Base-by-base conservation (phyloP, 1,140 invertebrate genomes). In the Drosophila punjabiensis region DNA sequence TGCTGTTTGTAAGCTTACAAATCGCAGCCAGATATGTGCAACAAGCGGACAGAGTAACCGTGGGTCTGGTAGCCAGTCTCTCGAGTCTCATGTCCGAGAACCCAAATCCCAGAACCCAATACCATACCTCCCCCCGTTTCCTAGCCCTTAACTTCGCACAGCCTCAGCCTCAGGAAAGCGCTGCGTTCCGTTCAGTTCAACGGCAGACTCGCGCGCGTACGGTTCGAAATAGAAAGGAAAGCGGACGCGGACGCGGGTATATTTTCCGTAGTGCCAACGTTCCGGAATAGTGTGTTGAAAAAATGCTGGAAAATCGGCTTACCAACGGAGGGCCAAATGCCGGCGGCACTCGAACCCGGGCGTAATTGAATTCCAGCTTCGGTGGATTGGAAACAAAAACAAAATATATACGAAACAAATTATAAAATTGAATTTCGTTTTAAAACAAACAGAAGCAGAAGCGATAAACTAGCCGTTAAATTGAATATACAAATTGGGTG, bases 171-270 rank as follows among this genome's bases (percentile, higher is more conserved):
- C 64, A 67, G 64, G 28, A 66, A 45, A 67, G 20, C 62, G 35
- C 68, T 47, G 73, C 50, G 48, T 56, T 66, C 75, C 62, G 58
- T 64, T 83, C 70, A 88, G 85, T 88, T 88, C 74, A 62, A 89
- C 82, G 79, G 81, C 70, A 89, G 83, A 90, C 75, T 90, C 86
- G 81, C 85, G 85, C 85, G 85, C 85, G 85, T 90, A 89, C 85
- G 81, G 85, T 89, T 89, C 82, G 78, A 73, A 79, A 62, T 68
- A 33, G 74, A 45, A 20, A 24, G 45, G 52, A 30, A 55, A 65
- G 37, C 62, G 58, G 58, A 43, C 35, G 35, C 32, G 28, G 61
- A 35, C 32, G 28, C 48, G 24, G 48, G 16, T 58, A 28, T 58
- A 39, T 58, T 58, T 58, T 39, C 55, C 67, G 32, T 43, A 24